A percentile compares a stretch with the other conserved stretches of the same genome.
Conservation (phyloP, 2,113 vertebrate genomes). For the Cochlearius cochlearius region DNA sequence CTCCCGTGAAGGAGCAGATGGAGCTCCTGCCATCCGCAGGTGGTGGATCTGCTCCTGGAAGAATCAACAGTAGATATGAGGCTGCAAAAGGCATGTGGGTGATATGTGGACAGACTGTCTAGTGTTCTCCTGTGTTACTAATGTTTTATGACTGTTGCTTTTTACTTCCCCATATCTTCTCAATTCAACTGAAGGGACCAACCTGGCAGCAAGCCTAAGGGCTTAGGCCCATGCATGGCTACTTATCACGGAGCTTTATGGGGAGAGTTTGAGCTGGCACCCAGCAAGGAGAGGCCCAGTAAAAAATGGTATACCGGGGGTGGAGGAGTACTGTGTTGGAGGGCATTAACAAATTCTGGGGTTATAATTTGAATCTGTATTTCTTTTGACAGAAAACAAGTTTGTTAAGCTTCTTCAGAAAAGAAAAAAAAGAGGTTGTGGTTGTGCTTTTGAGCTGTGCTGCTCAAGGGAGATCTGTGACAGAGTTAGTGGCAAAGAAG, state of each 20-base stretch:
- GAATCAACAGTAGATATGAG: neutral
- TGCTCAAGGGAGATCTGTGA: neutral
- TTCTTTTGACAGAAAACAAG: neutral
- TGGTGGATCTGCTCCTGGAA: neutral
- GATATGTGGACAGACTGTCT: fast-evolving
- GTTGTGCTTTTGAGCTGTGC: neutral
- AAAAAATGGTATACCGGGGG: neutral
- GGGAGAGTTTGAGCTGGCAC: neutral
- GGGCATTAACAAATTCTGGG: neutral
- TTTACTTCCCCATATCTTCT: neutral
- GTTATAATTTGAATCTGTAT: neutral
- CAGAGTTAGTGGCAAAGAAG: neutral
- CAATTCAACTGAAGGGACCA: neutral
- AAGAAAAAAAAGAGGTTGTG: neutral
- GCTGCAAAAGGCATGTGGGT: neutral
- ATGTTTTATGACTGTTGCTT: neutral
- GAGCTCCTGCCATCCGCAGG: neutral
- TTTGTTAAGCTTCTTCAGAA: neutral
- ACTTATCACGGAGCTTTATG: neutral
- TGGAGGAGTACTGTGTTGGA: neutral
- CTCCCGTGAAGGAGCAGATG: neutral
- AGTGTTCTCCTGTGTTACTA: neutral
- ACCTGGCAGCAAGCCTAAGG: neutral
- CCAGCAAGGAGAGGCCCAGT: neutral
- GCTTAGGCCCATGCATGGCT: neutral